These are phyloP conservation scores for Agonum fuliginosum DNA, from an alignment of 2,888 invertebrate genomes.

Conservation along the genomic window DNA sequence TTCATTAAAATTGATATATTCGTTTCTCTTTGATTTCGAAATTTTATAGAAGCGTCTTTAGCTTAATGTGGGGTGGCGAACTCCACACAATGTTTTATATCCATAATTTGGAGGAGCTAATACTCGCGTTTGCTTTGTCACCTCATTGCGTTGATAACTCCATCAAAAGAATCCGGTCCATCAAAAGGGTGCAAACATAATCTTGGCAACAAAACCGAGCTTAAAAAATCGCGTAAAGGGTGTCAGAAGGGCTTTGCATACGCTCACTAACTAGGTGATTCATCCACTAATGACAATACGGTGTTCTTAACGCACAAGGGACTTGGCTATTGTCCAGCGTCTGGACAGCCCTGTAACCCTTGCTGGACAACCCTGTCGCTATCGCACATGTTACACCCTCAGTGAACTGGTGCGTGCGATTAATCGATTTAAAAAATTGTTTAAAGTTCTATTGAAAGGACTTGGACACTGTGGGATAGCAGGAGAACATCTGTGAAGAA, in stretches of 20 bases:
- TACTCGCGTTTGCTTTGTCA: conserved; percentile 11
- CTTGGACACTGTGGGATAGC: no score
- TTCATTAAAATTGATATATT: no score
- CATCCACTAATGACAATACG: conserved; percentile 56
- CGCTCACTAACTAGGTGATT: conserved; percentile 46
- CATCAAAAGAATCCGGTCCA: conserved; percentile 26
- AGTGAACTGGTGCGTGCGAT: conserved; percentile 63
- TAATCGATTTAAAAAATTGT: conserved; percentile 64
- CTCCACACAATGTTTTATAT: no score
- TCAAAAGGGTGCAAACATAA: conserved; percentile 43
- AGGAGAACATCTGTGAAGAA: not conserved
- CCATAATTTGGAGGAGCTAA: no score
- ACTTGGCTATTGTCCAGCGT: conserved; percentile 30
- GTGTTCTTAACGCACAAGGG: conserved; percentile 49
- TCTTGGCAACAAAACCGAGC: conserved; percentile 37
- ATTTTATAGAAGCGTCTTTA: no score
- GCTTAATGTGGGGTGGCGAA: no score
- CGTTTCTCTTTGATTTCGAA: no score
- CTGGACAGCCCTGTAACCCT: conserved; percentile 46
- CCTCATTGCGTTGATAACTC: conserved; percentile 17
- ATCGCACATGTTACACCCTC: conserved; percentile 58
- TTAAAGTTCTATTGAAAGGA: conserved; percentile 50
- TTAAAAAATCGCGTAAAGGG: conserved; percentile 36
- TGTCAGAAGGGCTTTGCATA: conserved; percentile 51
- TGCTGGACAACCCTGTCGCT: conserved; percentile 52